These are phyloP conservation scores for Drosophila varians DNA, from an alignment of 1,140 invertebrate genomes.

Conservation along the genomic window DNA sequence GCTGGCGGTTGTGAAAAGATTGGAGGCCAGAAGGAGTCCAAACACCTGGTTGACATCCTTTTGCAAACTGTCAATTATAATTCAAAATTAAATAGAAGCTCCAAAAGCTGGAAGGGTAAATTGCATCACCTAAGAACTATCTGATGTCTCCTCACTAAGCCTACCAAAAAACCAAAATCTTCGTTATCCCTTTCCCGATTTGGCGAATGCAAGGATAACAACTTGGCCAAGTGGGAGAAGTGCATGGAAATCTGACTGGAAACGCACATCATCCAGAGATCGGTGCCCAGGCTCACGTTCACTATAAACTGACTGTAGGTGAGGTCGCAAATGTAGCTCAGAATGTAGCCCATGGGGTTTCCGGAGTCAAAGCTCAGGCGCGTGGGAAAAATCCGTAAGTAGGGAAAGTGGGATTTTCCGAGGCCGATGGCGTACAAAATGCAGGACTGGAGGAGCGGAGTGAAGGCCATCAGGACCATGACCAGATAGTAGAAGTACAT, in stretches of 20 bases:
- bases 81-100: not conserved
- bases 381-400: conserved; percentile 34
- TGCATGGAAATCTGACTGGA: conserved; percentile 51
- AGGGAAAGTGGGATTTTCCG: conserved; percentile 12
- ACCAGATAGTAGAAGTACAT: conserved; percentile 37
- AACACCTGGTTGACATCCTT: conserved; percentile 39
- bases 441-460: conserved; percentile 15
- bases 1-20: conserved; percentile 33
- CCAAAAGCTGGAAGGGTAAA: not conserved
- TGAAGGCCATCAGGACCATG: conserved; percentile 3
- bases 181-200: not conserved
- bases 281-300: conserved; percentile 43
- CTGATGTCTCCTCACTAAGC: conserved; percentile 31
- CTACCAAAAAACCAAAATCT: conserved; percentile 24
- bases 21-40: conserved; percentile 45
- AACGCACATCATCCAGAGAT: conserved; percentile 58
- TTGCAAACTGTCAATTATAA: conserved; percentile 25
- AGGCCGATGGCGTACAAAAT: not conserved
- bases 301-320: conserved; percentile 35
- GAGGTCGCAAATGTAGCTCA: conserved; percentile 22
- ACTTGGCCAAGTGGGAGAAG: conserved; percentile 34
- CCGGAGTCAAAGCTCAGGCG: not conserved
- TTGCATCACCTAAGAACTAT: conserved; percentile 18
- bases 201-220: conserved; percentile 17
- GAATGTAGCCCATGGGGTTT: conserved; percentile 2